Evolutionary conservation across 2,113 vertebrate species (phyloP).

Genomic region (Cyprinus carpio): DNA sequence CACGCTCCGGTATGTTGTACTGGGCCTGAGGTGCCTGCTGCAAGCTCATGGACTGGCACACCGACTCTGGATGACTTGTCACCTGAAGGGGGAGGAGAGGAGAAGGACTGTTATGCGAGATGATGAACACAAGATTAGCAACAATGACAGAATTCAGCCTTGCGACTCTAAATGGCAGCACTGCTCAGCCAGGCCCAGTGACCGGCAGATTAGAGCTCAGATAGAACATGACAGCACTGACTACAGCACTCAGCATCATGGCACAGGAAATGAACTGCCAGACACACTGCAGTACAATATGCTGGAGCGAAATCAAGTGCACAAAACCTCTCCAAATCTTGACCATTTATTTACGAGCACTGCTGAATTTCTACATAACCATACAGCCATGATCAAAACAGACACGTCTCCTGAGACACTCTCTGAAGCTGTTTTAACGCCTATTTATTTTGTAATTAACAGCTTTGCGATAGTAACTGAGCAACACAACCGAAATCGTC

Average conservation of each 20-base stretch:
- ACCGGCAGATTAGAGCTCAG: constrained; percentile 17
- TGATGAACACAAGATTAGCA: neutral
- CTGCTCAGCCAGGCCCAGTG: neutral
- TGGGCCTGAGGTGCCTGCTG: constrained; percentile 82
- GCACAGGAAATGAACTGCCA: constrained; percentile 25
- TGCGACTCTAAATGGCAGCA: constrained; percentile 27
- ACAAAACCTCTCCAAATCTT: constrained; percentile 12
- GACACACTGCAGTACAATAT: constrained; percentile 30
- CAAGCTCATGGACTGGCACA: constrained; percentile 83
- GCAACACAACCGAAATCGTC: neutral
- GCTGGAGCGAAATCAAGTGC: neutral
- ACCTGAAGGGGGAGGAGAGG: constrained; percentile 71
- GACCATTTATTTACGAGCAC: constrained; percentile 27
- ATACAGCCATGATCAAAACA: constrained; percentile 34
- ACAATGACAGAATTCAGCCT: constrained; percentile 16
- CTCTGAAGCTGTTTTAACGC: constrained; percentile 28
- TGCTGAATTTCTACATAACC: constrained; percentile 21
- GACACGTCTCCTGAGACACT: constrained; percentile 21
- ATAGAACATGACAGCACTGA: constrained; percentile 41
- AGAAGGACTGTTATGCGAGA: constrained; percentile 2
- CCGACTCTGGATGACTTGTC: constrained; percentile 83
- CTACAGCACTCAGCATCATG: constrained; percentile 41
- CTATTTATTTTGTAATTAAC: constrained; percentile 38
- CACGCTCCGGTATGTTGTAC: constrained; percentile 87
- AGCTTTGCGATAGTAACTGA: constrained; percentile 9